phyloP scores from a whole-genome alignment of 2,113 vertebrate genomes.

The Cyprinodon tularosa region DNA sequence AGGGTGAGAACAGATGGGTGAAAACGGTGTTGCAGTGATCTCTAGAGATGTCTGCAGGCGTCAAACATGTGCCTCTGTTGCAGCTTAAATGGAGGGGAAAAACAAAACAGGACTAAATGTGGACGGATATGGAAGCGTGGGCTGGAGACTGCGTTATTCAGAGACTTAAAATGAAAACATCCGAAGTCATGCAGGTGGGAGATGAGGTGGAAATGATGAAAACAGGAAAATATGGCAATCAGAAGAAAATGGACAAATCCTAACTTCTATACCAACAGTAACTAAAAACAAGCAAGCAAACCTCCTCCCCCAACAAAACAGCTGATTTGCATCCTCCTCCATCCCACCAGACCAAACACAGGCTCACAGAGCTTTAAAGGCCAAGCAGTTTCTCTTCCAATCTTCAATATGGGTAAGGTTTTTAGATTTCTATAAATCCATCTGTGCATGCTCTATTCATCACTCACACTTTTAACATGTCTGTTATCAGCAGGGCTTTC shows the following conservation, averaged over 20 bases:
- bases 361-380: slow-evolving; percentile 23
- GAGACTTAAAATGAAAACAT: slow-evolving; percentile 27
- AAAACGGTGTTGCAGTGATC: slow-evolving; percentile 40
- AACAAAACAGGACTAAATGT: slow-evolving; percentile 60
- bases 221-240: not conserved
- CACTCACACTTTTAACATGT: not conserved
- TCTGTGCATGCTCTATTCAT: slow-evolving; percentile 23
- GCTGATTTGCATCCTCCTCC: slow-evolving; percentile 44
- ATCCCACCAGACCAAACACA: slow-evolving; percentile 38
- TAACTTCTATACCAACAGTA: not conserved
- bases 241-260: not conserved
- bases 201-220: not conserved
- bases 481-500: not conserved
- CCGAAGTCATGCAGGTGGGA: slow-evolving; percentile 13
- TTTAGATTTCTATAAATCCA: slow-evolving; percentile 43
- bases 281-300: slow-evolving; percentile 11
- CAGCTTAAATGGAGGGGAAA: slow-evolving; percentile 34
- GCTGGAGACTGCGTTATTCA: slow-evolving; percentile 58
- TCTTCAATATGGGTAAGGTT: slow-evolving; percentile 42
- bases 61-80: slow-evolving; percentile 39
- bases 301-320: slow-evolving; percentile 37
- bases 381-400: slow-evolving; percentile 29
- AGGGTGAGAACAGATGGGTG: slow-evolving; percentile 51
- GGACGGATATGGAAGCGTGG: slow-evolving; percentile 49
- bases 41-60: slow-evolving; percentile 43